These are phyloP conservation scores for Hesperophylax magnus DNA, from an alignment of 1,140 invertebrate species.

Conservation along the genomic window DNA sequence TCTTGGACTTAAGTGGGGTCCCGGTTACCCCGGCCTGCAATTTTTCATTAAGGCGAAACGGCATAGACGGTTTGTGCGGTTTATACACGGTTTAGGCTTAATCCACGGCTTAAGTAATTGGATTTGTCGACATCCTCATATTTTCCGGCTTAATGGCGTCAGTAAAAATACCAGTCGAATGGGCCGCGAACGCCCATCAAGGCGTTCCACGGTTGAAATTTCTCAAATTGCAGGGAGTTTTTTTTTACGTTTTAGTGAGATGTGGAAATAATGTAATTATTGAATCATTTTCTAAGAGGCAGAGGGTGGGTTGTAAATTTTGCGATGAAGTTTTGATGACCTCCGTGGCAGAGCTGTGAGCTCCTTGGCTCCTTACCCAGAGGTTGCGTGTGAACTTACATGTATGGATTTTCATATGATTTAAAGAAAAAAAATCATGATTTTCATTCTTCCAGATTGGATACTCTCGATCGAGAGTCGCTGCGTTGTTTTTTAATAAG, in stretches of 20 bases:
- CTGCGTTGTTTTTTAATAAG: too few relatives aligned
- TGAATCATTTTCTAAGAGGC: neutral
- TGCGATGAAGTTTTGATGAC: too few relatives aligned
- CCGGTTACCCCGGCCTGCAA: neutral
- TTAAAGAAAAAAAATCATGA: too few relatives aligned
- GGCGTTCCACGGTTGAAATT: neutral
- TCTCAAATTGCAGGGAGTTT: neutral
- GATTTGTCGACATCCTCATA: conserved; percentile 31
- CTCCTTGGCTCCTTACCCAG: too few relatives aligned
- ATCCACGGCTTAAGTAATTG: conserved; percentile 38
- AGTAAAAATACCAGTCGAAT: conserved; percentile 8
- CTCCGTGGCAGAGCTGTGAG: too few relatives aligned
- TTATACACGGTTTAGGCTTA: conserved; percentile 3
- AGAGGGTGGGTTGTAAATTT: too few relatives aligned
- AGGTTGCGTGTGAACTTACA: too few relatives aligned
- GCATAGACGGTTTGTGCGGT: neutral
- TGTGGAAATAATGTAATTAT: conserved; percentile 5
- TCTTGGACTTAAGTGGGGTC: neutral
- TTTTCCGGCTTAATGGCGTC: conserved; percentile 36
- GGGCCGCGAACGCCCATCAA: neutral
- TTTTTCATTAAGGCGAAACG: conserved; percentile 32
- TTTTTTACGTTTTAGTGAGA: neutral
- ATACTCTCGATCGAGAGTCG: too few relatives aligned
- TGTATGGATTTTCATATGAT: too few relatives aligned
- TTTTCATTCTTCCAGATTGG: too few relatives aligned